Evolutionary conservation across 2,888 invertebrate species (phyloP).

Genomic region (Apamea anceps): DNA sequence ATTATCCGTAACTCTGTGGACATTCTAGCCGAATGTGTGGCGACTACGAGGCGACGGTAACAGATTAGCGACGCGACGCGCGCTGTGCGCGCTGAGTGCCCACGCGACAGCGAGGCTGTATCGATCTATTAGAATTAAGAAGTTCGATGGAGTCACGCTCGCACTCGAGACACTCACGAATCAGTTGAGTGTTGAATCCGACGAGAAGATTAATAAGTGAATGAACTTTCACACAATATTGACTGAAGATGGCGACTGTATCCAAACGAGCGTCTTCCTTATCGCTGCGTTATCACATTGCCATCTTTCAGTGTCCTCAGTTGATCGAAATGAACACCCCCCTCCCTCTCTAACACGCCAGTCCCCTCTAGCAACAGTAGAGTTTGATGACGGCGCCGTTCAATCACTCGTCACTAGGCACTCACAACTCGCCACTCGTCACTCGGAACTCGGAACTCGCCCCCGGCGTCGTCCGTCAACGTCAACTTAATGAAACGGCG

Average conservation of each 20-base stretch:
- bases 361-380: background rate
- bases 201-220: background rate
- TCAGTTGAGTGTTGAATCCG: background rate
- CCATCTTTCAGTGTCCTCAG: background rate
- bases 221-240: background rate
- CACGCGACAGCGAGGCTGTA: background rate
- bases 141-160: background rate
- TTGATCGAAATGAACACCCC: background rate
- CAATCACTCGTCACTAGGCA: constrained; percentile 5
- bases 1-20: background rate
- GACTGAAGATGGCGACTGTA: background rate
- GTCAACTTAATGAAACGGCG: constrained; percentile 43
- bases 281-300: constrained; percentile 6
- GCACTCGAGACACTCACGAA: background rate
- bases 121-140: background rate
- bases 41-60: background rate
- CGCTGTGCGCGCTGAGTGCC: background rate
- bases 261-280: background rate
- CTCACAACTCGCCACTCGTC: constrained; percentile 1
- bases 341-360: no score
- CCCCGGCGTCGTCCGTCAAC: constrained; percentile 22
- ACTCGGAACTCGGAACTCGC: background rate
- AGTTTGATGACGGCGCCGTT: constrained; percentile 23
- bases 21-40: background rate
- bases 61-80: background rate